These are phyloP conservation scores for Dicrurus megarhynchus DNA, from an alignment of 2,113 vertebrate species.

Conservation along the genomic window DNA sequence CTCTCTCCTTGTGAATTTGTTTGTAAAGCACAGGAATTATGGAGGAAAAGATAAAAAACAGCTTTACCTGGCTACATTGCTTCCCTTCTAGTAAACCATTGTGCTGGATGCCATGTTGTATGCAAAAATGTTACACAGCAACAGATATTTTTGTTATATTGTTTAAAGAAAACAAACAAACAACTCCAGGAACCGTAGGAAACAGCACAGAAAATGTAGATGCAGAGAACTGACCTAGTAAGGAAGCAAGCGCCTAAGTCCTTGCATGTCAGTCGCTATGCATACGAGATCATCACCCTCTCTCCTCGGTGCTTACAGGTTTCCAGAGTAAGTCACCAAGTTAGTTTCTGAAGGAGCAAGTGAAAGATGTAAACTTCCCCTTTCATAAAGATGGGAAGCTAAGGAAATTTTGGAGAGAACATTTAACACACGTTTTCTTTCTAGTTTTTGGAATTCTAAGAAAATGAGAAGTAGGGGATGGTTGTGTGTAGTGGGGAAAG, in stretches of 20 bases:
- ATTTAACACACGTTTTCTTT: background rate
- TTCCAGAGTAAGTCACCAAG: background rate
- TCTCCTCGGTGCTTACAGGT: background rate
- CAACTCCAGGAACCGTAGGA: background rate
- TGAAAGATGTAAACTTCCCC: background rate
- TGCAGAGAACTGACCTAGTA: background rate
- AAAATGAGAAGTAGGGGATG: background rate
- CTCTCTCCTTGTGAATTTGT: background rate
- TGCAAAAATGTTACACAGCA: background rate
- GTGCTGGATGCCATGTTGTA: background rate
- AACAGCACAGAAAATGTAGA: background rate
- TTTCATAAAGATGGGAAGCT: background rate
- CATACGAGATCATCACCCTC: background rate
- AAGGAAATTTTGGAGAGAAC: background rate
- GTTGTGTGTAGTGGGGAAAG: too few species aligned
- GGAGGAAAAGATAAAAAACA: background rate
- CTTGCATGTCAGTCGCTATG: background rate
- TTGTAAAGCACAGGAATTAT: background rate
- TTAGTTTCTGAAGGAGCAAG: background rate
- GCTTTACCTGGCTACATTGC: background rate
- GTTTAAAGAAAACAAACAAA: background rate
- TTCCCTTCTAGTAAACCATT: background rate
- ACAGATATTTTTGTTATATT: background rate
- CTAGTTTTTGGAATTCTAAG: background rate
- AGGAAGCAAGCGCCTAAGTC: background rate